phyloP scores from a whole-genome alignment of 2,888 invertebrate species.

The Leptopilina syphax region DNA sequence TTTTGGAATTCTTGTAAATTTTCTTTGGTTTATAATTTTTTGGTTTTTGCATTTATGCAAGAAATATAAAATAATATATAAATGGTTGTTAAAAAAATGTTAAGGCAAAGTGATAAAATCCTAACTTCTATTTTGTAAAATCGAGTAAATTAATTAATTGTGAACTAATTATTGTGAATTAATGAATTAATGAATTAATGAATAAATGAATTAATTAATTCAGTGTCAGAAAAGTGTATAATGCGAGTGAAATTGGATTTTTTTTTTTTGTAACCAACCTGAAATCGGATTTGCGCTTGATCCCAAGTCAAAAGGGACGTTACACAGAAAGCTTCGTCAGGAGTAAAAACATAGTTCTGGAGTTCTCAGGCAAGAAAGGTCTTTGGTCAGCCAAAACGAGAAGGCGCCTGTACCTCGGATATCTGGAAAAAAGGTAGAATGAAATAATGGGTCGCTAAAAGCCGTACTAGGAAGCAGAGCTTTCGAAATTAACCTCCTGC shows the following conservation, averaged over 20 bases:
- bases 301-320: slow-evolving; percentile 10
- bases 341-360: slow-evolving; percentile 29
- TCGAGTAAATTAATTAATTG: neutral
- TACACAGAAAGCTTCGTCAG: slow-evolving; percentile 29
- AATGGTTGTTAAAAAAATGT: too few relatives aligned
- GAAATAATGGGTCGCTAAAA: slow-evolving; percentile 35
- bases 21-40: too few relatives aligned
- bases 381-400: slow-evolving; percentile 33
- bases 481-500: slow-evolving; percentile 31
- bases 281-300: slow-evolving; percentile 21
- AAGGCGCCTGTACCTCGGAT: slow-evolving; percentile 35
- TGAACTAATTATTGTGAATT: neutral
- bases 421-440: slow-evolving; percentile 35
- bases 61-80: too few relatives aligned
- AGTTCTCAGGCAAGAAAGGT: slow-evolving; percentile 29
- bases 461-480: slow-evolving; percentile 15
- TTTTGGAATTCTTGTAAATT: too few relatives aligned
- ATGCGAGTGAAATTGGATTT: neutral
- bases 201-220: neutral
- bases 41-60: too few relatives aligned
- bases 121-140: too few relatives aligned
- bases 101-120: too few relatives aligned
- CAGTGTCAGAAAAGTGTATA: neutral
- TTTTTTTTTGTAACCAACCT: slow-evolving; percentile 1
- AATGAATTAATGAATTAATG: neutral